Evolutionary conservation across 2,888 invertebrate species (phyloP).

Genomic region (Acleris sparsana): DNA sequence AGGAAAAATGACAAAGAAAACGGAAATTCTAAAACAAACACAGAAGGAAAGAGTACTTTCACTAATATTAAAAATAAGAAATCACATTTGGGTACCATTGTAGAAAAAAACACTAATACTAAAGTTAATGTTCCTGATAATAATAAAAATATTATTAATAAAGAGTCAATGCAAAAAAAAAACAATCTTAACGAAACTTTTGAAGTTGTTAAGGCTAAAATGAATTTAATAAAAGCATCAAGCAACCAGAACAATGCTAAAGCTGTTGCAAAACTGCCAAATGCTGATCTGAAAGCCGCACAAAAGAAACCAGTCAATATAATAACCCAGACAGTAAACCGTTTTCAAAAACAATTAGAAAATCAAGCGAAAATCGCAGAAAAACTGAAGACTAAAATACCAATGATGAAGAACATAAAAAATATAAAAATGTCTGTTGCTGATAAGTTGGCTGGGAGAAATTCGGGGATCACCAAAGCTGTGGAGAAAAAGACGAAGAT

Average conservation of each 20-base stretch:
- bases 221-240: not conserved
- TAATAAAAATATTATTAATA: not conserved
- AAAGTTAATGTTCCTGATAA: not conserved
- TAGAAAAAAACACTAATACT: not conserved
- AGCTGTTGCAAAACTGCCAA: not conserved
- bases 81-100: not conserved
- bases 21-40: not conserved
- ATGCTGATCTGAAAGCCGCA: slow-evolving; percentile 3
- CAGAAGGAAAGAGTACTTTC: not conserved
- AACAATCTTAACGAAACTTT: slow-evolving; percentile 1
- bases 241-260: slow-evolving; percentile 6
- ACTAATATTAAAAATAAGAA: not conserved
- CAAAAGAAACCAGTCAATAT: not conserved
- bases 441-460: slow-evolving; percentile 39
- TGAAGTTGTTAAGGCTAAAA: slow-evolving; percentile 3
- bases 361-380: slow-evolving; percentile 5
- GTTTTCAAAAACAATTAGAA: not conserved
- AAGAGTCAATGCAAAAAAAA: not conserved
- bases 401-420: slow-evolving; percentile 22
- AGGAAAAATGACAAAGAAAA: slow-evolving; percentile 6
- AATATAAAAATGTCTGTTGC: slow-evolving; percentile 21
- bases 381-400: slow-evolving; percentile 24
- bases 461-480: slow-evolving; percentile 33
- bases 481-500: slow-evolving; percentile 49
- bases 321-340: not conserved